These are phyloP conservation scores for Suncus etruscus DNA, from an alignment of 2,113 vertebrate species.

Conservation along the genomic window DNA sequence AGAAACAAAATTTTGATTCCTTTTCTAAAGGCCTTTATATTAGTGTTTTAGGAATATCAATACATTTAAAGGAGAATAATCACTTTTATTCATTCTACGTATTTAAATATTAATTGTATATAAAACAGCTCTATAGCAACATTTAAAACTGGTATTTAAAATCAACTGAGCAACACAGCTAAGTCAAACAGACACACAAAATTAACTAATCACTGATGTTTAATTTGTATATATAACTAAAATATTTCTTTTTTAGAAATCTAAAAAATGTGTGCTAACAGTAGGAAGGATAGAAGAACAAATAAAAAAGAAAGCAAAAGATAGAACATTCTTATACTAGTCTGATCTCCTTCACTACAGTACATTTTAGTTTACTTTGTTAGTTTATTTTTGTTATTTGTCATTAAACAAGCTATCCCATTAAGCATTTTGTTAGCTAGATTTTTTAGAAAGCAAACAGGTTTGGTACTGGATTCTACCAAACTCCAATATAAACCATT, in stretches of 20 bases:
- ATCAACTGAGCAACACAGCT: not conserved
- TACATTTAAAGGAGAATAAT: not conserved
- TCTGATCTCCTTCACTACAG: not conserved
- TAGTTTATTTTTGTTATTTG: not conserved
- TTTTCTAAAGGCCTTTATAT: no score
- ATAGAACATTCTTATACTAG: not conserved
- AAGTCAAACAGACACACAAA: not conserved
- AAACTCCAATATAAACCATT: not conserved
- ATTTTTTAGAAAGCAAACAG: not conserved
- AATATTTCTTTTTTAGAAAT: not conserved
- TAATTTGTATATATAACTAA: not conserved
- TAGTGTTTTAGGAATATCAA: no score
- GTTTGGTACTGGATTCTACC: not conserved
- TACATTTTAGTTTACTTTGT: not conserved
- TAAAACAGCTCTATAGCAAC: not conserved
- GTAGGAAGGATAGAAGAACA: not conserved
- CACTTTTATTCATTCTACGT: not conserved
- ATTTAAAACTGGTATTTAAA: not conserved
- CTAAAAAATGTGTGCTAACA: not conserved
- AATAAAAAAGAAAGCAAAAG: not conserved
- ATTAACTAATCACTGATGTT: not conserved
- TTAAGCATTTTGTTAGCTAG: not conserved
- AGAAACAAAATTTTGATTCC: no score
- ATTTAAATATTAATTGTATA: not conserved
- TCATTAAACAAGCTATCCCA: not conserved